Evolutionary conservation across 1,140 invertebrate species (phyloP).

Genomic region (Apis dorsata): DNA sequence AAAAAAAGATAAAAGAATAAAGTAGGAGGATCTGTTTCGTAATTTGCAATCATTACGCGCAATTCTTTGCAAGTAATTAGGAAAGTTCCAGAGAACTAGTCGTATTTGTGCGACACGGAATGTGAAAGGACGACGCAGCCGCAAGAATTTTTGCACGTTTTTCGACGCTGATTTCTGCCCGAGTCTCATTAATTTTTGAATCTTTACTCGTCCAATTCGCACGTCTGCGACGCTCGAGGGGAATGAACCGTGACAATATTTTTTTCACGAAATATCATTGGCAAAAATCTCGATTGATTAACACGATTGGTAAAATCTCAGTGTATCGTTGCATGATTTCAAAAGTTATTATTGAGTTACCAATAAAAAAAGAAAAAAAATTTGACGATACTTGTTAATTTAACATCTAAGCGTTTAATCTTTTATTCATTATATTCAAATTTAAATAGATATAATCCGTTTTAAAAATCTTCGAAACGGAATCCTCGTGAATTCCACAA

Average conservation of each 20-base stretch:
- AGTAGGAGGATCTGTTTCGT: not conserved
- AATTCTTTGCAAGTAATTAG: slow-evolving; percentile 11
- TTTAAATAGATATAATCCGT: not conserved
- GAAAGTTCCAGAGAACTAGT: slow-evolving; percentile 6
- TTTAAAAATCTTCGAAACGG: too few relatives aligned
- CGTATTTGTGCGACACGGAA: not conserved
- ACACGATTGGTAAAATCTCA: not conserved
- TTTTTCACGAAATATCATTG: not conserved
- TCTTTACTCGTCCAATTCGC: slow-evolving; percentile 24
- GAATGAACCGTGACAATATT: slow-evolving; percentile 18
- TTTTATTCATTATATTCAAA: not conserved
- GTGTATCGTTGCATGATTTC: not conserved
- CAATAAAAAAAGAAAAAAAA: not conserved
- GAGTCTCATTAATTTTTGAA: slow-evolving; percentile 3
- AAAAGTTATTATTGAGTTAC: too few relatives aligned
- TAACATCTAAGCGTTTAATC: not conserved
- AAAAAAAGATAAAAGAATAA: not conserved
- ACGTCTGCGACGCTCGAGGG: slow-evolving; percentile 22
- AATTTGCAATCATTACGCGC: not conserved
- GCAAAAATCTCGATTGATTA: not conserved
- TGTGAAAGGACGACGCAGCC: slow-evolving; percentile 22
- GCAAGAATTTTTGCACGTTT: slow-evolving; percentile 19
- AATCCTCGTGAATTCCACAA: too few relatives aligned
- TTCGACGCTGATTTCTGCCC: slow-evolving; percentile 3
- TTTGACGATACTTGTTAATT: too few relatives aligned